phyloP scores from a whole-genome alignment of 2,113 vertebrate species.

The Mormyrus iriodes region DNA sequence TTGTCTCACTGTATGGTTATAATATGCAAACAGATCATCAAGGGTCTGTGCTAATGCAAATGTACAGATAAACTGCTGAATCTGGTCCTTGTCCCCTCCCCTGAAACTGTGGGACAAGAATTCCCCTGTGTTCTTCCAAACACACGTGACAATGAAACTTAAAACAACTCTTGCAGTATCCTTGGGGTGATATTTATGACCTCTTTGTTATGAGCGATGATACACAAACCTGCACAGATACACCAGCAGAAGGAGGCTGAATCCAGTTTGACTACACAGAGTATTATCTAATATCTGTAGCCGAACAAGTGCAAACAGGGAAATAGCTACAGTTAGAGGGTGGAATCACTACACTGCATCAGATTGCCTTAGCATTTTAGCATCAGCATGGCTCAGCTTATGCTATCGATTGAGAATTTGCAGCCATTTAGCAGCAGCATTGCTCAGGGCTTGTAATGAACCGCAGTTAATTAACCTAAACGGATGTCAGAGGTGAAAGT shows the following conservation, averaged over 20 bases:
- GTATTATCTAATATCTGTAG: background rate
- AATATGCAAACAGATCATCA: too few relatives aligned
- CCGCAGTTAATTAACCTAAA: constrained; percentile 3
- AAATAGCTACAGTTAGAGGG: background rate
- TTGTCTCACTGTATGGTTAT: too few relatives aligned
- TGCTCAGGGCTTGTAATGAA: background rate
- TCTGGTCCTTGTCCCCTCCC: background rate
- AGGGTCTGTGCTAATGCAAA: too few relatives aligned
- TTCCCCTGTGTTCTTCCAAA: background rate
- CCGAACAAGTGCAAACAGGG: background rate
- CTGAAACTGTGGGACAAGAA: background rate
- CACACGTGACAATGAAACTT: background rate
- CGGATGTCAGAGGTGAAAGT: background rate
- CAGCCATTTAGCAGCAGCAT: background rate
- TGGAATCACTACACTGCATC: background rate
- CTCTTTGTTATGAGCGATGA: background rate
- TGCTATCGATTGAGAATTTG: background rate
- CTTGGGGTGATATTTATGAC: background rate
- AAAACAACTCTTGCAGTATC: background rate
- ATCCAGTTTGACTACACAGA: background rate
- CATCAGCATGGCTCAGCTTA: background rate
- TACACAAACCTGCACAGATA: background rate
- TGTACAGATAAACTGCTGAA: too few relatives aligned
- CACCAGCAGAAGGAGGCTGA: background rate
- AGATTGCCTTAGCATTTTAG: background rate